Conservation (phyloP, 2,113 vertebrate species). For the Hippotragus niger region DNA sequence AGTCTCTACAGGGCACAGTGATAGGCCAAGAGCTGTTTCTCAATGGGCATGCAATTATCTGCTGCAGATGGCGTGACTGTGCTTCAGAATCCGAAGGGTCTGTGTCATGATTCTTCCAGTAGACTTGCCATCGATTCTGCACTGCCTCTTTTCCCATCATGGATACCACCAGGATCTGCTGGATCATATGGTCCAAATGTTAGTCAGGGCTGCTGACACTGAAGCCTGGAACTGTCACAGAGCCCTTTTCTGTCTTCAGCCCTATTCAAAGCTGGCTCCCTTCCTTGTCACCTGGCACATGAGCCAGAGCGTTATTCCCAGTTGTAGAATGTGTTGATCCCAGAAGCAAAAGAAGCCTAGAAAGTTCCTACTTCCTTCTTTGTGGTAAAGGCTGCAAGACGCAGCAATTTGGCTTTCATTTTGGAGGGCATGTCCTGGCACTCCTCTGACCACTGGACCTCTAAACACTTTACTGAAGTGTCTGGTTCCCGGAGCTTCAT, state of each 20-base stretch:
- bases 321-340: background rate
- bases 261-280: background rate
- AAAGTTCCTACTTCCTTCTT: background rate
- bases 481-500: background rate
- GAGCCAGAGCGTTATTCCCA: background rate
- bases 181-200: background rate
- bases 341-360: background rate
- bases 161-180: background rate
- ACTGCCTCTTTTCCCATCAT: background rate
- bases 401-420: background rate
- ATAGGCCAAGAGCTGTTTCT: background rate
- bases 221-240: background rate
- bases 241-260: background rate
- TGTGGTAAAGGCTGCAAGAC: background rate
- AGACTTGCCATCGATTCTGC: background rate
- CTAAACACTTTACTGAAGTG: background rate
- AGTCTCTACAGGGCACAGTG: background rate
- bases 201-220: background rate
- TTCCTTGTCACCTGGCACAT: background rate
- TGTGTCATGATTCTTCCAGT: background rate
- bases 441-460: background rate
- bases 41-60: background rate
- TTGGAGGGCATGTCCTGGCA: background rate
- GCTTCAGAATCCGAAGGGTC: background rate
- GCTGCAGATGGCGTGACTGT: background rate